These are phyloP conservation scores for Acleris cristana DNA, from an alignment of 2,888 invertebrate genomes.

Conservation along the genomic window DNA sequence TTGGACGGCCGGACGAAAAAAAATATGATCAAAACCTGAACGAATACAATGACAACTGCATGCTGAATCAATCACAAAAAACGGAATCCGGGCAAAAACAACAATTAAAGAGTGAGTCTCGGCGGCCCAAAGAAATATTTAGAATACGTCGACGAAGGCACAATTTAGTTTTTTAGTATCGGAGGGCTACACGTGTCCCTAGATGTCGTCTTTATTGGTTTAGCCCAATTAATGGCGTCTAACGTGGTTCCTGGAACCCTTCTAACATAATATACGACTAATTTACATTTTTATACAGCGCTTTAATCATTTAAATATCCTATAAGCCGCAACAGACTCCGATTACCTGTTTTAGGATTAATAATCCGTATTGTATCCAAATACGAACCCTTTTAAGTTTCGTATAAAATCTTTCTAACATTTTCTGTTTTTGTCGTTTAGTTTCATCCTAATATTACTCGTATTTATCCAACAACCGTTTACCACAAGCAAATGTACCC, in stretches of 20 bases:
- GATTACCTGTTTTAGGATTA: conserved; percentile 32
- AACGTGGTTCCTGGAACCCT: conserved; percentile 69
- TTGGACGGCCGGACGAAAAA: conserved; percentile 62
- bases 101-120: conserved; percentile 76
- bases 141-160: conserved; percentile 65
- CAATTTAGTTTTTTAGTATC: conserved; percentile 46
- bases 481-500: background rate
- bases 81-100: conserved; percentile 82
- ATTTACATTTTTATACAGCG: conserved; percentile 60
- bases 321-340: conserved; percentile 16
- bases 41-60: conserved; percentile 83
- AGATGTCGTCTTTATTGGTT: conserved; percentile 81
- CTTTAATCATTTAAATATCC: conserved; percentile 34
- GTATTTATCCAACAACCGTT: background rate
- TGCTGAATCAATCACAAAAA: conserved; percentile 83
- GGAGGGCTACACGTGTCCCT: conserved; percentile 69
- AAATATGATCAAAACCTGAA: conserved; percentile 77
- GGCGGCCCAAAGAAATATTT: conserved; percentile 78
- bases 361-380: conserved; percentile 17
- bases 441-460: conserved; percentile 6
- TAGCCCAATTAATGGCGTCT: conserved; percentile 77
- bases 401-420: background rate
- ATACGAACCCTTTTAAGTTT: conserved; percentile 14
- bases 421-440: conserved; percentile 6
- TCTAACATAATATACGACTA: conserved; percentile 66